Evolutionary conservation across 2,888 invertebrate genomes (phyloP), one percentile per base, ranked within the genome.

Genomic region (Kryphioiulus occultus): DNA sequence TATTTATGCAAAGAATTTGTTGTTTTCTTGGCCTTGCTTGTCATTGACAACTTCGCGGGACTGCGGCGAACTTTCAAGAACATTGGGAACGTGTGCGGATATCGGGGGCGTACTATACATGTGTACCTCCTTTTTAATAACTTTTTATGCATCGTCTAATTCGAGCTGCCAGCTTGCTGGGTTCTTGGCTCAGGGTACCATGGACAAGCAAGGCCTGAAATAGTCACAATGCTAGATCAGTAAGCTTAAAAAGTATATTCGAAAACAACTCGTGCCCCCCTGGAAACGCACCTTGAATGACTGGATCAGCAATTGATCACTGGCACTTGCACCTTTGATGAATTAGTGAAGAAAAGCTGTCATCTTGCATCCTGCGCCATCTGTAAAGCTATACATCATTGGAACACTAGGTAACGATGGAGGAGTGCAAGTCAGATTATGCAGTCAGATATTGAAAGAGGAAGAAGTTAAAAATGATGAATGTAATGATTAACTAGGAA

Each of bases 1-100:
- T 59, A 59, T 59, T 59, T 59, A 59, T 59, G 59, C 59, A 59
- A 59, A 59, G 59, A 59, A 59, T 59, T 59, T 59, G 59, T 59
- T 59, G 59, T 59, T 59, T 59, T 59, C 59, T 59, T 59, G 59
- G 59, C 59, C 59, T 59, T 59, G 59, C 59, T 59, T 59, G 59
- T 59, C 59, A 59, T 59, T 59, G 59, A 59, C 59, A 59, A 59
- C 59, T 19, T 59, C 59, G 19, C 59, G 59, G 22, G 59, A 59
- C 59, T n/a, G 59, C 59, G 15, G 59, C 59, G 59, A 22, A 59
- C 15, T 59, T 59, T 59, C 59, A 59, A 59, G 59, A 59, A 59
- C 59, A 59, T 59, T 59, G 59, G 59, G 59, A 59, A 59, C 59
- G 59, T 59, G 59, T 59, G 59, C 59, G 59, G 59, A 59, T 59